Conservation (phyloP, 2,113 vertebrate genomes). For the Micronisus gabar region DNA sequence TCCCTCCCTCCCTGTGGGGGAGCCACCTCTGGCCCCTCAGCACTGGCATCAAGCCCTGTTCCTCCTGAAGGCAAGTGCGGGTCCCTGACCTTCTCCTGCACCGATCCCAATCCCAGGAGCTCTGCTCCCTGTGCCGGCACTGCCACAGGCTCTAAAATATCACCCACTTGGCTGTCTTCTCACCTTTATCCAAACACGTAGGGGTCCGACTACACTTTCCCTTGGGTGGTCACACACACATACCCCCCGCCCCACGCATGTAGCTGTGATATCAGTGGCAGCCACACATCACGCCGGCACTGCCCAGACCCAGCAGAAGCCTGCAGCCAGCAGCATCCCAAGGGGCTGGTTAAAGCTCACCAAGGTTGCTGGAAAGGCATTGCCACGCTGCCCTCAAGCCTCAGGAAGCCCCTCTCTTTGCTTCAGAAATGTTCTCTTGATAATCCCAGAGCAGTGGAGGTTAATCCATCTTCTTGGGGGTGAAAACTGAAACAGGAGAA, state of each 20-base stretch:
- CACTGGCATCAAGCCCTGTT: not conserved
- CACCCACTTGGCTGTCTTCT: not conserved
- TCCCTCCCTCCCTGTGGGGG: not conserved
- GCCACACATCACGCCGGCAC: fast-evolving
- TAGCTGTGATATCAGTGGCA: too few relatives aligned
- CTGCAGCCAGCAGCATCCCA: not conserved
- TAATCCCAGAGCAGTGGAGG: not conserved
- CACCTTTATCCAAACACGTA: not conserved
- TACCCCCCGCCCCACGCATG: fast-evolving
- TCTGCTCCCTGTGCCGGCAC: not conserved
- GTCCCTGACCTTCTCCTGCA: not conserved
- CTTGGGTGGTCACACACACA: too few relatives aligned
- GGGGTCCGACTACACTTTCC: not conserved
- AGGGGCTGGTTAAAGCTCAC: not conserved
- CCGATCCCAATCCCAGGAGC: fast-evolving
- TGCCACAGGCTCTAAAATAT: not conserved
- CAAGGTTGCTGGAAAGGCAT: not conserved
- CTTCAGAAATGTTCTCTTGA: not conserved
- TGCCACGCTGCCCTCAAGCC: not conserved
- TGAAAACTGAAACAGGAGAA: not conserved
- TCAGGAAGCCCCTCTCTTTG: not conserved
- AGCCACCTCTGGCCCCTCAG: too few relatives aligned
- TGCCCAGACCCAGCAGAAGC: not conserved
- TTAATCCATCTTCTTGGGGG: not conserved
- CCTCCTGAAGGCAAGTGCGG: not conserved